A percentile compares a stretch with the other conserved stretches of the same genome.
Evolutionary conservation across 2,113 vertebrate species (phyloP).

Genomic region (Tapirus terrestris): DNA sequence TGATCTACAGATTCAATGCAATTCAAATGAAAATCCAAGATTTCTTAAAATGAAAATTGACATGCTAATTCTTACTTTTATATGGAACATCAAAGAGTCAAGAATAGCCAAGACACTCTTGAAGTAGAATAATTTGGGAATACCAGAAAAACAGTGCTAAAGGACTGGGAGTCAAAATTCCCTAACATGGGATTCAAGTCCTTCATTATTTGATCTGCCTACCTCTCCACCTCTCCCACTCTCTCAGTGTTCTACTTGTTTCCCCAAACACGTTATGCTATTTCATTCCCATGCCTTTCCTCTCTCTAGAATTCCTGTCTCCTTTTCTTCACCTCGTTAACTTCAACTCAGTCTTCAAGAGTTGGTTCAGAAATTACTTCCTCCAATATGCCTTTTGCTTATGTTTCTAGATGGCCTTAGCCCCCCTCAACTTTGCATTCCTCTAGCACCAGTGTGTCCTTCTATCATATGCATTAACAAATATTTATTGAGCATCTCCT

Average conservation of each 20-base stretch:
- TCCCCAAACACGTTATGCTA: background rate
- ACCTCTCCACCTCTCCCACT: background rate
- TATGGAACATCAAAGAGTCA: background rate
- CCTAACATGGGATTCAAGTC: background rate
- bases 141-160: background rate
- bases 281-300: background rate
- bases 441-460: background rate
- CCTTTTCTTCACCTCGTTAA: background rate
- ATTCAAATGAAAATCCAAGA: background rate
- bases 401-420: background rate
- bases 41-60: background rate
- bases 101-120: background rate
- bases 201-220: background rate
- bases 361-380: background rate
- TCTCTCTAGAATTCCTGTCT: background rate
- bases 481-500: background rate
- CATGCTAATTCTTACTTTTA: background rate
- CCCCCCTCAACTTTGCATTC: background rate
- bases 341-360: background rate
- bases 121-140: background rate
- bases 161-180: background rate
- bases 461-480: background rate
- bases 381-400: background rate
- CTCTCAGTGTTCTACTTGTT: background rate
- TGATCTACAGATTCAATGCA: background rate